Percentiles rank a stretch among this genome's conserved stretches.
phyloP scores from a whole-genome alignment of 2,113 vertebrate species.

The Choloepus hoffmanni region DNA sequence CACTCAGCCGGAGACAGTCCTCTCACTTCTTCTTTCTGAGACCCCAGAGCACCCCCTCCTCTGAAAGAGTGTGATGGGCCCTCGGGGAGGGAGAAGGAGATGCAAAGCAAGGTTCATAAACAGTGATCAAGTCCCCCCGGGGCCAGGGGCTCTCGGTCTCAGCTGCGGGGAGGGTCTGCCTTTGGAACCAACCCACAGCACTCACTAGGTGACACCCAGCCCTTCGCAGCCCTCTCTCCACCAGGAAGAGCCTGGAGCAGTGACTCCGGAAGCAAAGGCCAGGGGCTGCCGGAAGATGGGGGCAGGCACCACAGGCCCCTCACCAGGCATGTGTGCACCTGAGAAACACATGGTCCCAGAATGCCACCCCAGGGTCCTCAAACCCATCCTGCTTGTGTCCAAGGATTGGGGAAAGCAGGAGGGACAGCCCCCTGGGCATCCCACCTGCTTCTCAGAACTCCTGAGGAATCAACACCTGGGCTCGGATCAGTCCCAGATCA shows the following conservation, averaged over 20 bases:
- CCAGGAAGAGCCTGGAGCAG: background rate
- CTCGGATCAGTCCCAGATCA: background rate
- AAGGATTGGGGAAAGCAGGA: background rate
- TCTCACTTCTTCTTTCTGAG: background rate
- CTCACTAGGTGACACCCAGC: background rate
- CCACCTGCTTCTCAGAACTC: background rate
- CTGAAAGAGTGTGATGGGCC: too few species aligned
- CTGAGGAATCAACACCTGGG: background rate
- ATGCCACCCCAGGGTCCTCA: background rate
- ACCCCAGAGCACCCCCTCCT: background rate
- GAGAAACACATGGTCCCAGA: background rate
- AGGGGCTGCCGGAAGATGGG: background rate
- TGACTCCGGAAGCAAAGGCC: background rate
- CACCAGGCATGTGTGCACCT: background rate
- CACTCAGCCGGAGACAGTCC: background rate
- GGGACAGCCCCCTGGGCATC: background rate
- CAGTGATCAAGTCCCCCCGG: background rate
- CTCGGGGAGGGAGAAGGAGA: background rate
- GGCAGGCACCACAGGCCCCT: background rate
- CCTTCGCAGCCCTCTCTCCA: background rate
- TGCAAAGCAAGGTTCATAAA: background rate
- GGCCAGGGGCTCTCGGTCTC: background rate
- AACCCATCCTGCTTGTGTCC: background rate
- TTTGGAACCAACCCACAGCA: background rate
- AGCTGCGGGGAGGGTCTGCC: background rate